Evolutionary conservation across 2,797 vertebrate species (phyloP), one percentile per base, ranked within the genome.

Genomic region (Myotis myotis): DNA sequence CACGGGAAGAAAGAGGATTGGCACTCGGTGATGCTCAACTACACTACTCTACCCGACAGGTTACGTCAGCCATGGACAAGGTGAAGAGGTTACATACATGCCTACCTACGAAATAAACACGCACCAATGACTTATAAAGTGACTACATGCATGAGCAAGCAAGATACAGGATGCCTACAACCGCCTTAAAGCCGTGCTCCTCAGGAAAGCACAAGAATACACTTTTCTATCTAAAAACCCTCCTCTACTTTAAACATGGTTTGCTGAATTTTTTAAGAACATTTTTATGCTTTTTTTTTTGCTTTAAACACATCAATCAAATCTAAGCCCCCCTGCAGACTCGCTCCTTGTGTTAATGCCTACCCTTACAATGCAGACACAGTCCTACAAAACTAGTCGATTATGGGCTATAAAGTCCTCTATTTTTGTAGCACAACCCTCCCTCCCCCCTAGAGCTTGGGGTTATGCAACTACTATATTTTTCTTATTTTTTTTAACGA

Each of bases 61-160:
- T 98, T 98, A 98, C 94, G 98, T 97, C 95, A 97, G 98, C 98
- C 98, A 98, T 97, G 97, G 98, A 97, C 97, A 98, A 98, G 98
- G 97, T 98, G 98, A 98, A 98, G 98, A 99, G 98, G 98, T 98
- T 98, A 98, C 97, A 96, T 80, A 98, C 97, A 96, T 78, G 84
- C 89, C 98, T 98, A 98, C 98, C 98, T 98, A 98, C 97, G 91
- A 95, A 97, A 96, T 97, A 97, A 98, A 98, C 97, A 98, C 98
- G 98, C 98, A 98, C 98, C 98, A 96, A 97, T 95, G 98, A 98
- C 98, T 98, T 98, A 98, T 99, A 99, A 99, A 99, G 99, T 99
- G 99, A 98, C 99, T 99, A 99, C 98, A 99, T 98, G 98, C 98
- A 97, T 98, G 98, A 98, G 98, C 98, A 99, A 99, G 99, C 98